Evolutionary conservation across 2,113 vertebrate genomes (phyloP).

Genomic region (Thamnaconus septentrionalis): DNA sequence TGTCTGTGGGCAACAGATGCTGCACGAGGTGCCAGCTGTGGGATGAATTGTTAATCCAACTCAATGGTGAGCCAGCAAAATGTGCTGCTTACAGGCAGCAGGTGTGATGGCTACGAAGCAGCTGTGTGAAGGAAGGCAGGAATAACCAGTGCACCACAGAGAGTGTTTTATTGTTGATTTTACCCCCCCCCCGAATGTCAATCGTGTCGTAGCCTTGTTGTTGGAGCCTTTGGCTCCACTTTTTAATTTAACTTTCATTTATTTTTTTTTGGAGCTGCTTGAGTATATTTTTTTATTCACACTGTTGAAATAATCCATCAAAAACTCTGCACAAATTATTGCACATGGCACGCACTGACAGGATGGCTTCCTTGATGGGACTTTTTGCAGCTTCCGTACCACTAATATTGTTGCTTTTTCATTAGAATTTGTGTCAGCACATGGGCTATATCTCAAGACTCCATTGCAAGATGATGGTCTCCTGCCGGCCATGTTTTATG

Average conservation of each 20-base stretch:
- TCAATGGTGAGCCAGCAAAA: slow-evolving; percentile 19
- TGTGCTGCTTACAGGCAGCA: slow-evolving; percentile 38
- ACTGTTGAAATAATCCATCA: too few species aligned
- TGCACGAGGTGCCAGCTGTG: slow-evolving; percentile 40
- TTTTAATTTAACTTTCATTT: background rate
- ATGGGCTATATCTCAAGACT: slow-evolving; percentile 24
- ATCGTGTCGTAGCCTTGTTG: too few species aligned
- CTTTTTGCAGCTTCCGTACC: background rate
- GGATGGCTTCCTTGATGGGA: background rate
- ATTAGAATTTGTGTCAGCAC: background rate
- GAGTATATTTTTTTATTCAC: too few species aligned
- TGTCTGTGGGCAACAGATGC: slow-evolving; percentile 40
- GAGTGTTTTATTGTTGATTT: background rate
- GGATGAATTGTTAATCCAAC: slow-evolving; percentile 34
- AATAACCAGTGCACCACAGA: slow-evolving; percentile 1
- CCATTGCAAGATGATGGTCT: slow-evolving; percentile 10
- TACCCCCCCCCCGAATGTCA: background rate
- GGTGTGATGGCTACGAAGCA: background rate
- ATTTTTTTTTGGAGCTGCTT: too few species aligned
- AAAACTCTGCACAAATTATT: too few species aligned
- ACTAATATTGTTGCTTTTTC: background rate
- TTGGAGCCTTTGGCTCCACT: background rate
- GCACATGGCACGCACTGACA: too few species aligned
- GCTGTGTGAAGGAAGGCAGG: slow-evolving; percentile 11
- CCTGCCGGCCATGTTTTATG: slow-evolving; percentile 10